Evolutionary conservation across 2,113 vertebrate genomes (phyloP).

Genomic region (Crotalus horridus): DNA sequence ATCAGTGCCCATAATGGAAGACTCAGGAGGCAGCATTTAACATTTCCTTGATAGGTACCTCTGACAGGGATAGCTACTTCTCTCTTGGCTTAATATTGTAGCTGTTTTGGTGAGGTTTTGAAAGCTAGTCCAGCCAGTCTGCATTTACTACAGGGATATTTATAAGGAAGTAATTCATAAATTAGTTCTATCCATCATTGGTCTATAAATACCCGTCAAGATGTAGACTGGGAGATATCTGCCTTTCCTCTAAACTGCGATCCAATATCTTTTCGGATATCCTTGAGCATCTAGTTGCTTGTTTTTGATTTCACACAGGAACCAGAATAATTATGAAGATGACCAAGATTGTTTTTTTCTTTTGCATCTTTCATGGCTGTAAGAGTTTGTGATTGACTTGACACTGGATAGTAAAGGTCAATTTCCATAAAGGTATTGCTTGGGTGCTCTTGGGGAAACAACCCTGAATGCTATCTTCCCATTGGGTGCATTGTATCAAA

Average conservation of each 20-base stretch:
- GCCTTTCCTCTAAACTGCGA: not conserved
- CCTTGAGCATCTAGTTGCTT: not conserved
- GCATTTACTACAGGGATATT: constrained; percentile 30
- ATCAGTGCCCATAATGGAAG: too few species aligned
- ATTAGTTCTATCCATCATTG: constrained; percentile 35
- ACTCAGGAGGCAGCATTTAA: constrained; percentile 32
- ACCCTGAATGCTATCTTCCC: not conserved
- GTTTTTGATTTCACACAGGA: not conserved
- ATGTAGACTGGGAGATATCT: constrained; percentile 4
- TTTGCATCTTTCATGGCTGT: not conserved
- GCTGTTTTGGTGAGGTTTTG: constrained; percentile 1
- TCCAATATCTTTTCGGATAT: not conserved
- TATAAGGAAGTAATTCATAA: constrained; percentile 33
- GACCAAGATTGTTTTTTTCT: not conserved
- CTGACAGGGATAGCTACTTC: constrained; percentile 34
- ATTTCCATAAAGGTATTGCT: not conserved
- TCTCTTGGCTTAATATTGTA: constrained; percentile 34
- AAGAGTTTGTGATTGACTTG: not conserved
- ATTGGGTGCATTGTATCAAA: not conserved
- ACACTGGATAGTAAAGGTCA: not conserved
- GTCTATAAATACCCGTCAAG: constrained; percentile 16
- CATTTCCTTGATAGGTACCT: constrained; percentile 36
- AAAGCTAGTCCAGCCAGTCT: constrained; percentile 35
- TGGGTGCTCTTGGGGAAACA: not conserved
- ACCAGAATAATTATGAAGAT: not conserved